Percentiles rank a stretch among this genome's conserved stretches.
phyloP scores from a whole-genome alignment of 2,113 vertebrate genomes.

The Dermatemys mawii region DNA sequence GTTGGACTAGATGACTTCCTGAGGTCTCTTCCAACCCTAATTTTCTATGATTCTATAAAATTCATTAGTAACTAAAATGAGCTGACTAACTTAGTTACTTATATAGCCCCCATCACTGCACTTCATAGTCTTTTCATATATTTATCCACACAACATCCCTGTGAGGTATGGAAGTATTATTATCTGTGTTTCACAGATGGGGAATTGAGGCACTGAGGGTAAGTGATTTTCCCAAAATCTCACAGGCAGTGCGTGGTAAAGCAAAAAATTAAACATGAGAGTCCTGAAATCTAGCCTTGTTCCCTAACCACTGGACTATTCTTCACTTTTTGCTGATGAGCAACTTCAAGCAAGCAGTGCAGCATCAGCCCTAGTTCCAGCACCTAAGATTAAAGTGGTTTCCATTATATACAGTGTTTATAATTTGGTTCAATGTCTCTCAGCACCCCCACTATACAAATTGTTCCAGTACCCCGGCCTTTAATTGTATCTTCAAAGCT shows the following conservation, averaged over 20 bases:
- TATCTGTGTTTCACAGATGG: background rate
- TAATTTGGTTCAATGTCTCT: too few species aligned
- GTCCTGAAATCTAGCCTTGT: background rate
- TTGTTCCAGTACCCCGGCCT: too few species aligned
- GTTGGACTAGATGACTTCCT: too few species aligned
- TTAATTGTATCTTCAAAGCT: too few species aligned
- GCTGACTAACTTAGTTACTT: background rate
- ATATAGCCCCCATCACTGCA: background rate
- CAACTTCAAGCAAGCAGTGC: too few species aligned
- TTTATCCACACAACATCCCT: background rate
- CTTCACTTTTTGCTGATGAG: background rate
- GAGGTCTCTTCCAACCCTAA: too few species aligned
- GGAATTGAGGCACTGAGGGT: background rate
- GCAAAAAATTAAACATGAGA: background rate
- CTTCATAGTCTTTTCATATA: background rate
- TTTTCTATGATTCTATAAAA: background rate
- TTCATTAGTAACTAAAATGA: background rate
- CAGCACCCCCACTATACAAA: too few species aligned
- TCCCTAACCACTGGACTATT: background rate
- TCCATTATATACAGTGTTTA: too few species aligned
- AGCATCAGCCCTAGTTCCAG: too few species aligned
- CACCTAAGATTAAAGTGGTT: too few species aligned
- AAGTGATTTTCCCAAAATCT: background rate
- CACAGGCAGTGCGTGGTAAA: background rate
- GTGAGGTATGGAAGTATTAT: background rate